Base-by-base conservation (phyloP, 2,888 invertebrate species). In the Brachypalpus laphriformis region DNA sequence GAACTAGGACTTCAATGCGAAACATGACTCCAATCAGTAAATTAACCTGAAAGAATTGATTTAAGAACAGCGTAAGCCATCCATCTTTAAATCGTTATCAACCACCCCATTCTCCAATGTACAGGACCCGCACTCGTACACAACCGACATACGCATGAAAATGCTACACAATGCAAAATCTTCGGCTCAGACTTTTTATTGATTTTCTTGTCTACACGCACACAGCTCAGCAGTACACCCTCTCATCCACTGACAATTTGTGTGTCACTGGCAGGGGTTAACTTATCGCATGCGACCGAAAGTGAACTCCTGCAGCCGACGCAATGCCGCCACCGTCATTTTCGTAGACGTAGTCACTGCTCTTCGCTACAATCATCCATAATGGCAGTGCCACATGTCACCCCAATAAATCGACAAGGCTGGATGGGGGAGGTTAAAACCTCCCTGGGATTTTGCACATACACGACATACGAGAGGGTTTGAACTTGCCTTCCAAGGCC, bases 331-430 rank as follows among this genome's bases (percentile, higher is more conserved):
- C 77, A 37, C 68, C 16, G 45, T 25, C 71, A 22, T 63, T 18
- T 49, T 68, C 47, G 42, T 63, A 11, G 72, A 63, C 61, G 54
- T 83, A 68, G 77, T 83, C 77, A 83, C 77, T 83, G 74, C 83
- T 83, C 1, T 68, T 78, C 66, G 83, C 61, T 77, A 78, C 78
- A 83, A 75, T 83, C 78, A 74, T 78, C 83, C 70, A 83, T 81
- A 85, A 80, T 85, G 85, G 85, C 81, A 76, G 80, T 61, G 85
- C 85, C 85, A 85, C 81, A 85, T 85, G 85, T 85, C 85, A 85
- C 85, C 85, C 85, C 81, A 81, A 81, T 85, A 85, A 85, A 85
- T 76, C 85, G 71, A 71, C 59, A 42, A 49, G 7, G 37, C 42
- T 18, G 80, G 49, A 31, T 51, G 59, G 65, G 59, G 56, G 25